Base-by-base conservation (phyloP, 2,113 vertebrate genomes). In the Himantopus leucocephalus region DNA sequence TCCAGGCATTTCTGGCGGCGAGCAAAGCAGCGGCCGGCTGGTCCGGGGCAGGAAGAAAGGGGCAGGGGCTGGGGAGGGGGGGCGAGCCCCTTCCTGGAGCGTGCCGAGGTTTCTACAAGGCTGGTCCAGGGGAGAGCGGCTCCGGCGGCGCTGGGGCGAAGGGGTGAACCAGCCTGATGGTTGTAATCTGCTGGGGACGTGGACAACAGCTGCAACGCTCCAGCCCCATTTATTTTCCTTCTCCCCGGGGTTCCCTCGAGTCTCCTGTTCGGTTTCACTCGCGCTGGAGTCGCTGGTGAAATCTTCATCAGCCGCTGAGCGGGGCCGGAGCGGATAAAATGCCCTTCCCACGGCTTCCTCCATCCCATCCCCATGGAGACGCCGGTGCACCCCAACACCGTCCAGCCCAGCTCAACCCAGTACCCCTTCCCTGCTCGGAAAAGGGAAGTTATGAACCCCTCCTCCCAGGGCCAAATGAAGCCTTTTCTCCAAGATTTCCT, bases 401-500 rank as follows among this genome's bases (percentile, higher is more conserved):
- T 7, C 68, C 68, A 89, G 52, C 27, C 58, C 73, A 77, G 24
- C 26, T 53, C 78, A 30, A 6, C 32, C 32, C 52, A 53, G 37
- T 64, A 13, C 8, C 45, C 14, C 27, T 47, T 52, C 58, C 58
- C 66, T 30, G 29, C 37, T 48, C 2, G 4, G 79, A 8, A 14
- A 32, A 17, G 8, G 32, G 62, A 34, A 29, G 21, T 0, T 15
- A 43, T 22, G 56, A 56, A 52, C 26, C 32, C 41, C 24, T 45
- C 35, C 80, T 27, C 35, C 55, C 0, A 3, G 26, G 22, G 8
- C 34, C 3, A 2, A 35, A 12, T 1, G 12, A 45, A 78, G n/a
- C n/a, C 7, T 74, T 50, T 95, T 83, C 90, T 93, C 79, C 59
- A 75, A 92, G 93, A 95, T 97, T 97, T 96, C 74, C 92, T 52